Evolutionary conservation across 2,797 vertebrate species (phyloP), one percentile per base, ranked within the genome.

Genomic region (Astyanax mexicanus): DNA sequence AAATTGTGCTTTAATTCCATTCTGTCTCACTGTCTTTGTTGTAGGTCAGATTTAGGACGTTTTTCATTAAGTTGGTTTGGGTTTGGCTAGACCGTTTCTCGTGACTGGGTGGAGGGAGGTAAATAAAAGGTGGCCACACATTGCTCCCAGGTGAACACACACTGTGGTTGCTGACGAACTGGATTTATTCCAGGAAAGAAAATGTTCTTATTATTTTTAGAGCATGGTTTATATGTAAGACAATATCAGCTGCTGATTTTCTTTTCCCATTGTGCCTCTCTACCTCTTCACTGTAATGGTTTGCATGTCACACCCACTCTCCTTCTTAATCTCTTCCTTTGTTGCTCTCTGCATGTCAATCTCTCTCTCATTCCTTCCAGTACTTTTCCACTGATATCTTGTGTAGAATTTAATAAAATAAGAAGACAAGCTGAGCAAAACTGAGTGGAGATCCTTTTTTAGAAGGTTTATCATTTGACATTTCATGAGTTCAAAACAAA

Each of bases 321-420:
- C 25, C 6, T 47, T 69, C 64, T 49, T 51, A 44, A 42, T 27
- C 42, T 45, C 19, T 44, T 49, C 6, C 65, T 62, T 38, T 62
- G 61, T 49, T 44, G n/a, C 19, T 52, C 49, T 52, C 55, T 74
- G 25, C 57, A 42, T 29, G 44, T 62, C 49, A 68, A 12, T 61
- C 21, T 45, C 13, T 12, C 17, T 57, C 19, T 42, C 5, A 2
- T 6, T 15, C n/a, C 23, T 21, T 12, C 11, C 73, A 69, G 76
- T 83, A 79, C 5, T 78, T 78, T 81, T 81, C 75, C 79, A 80
- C 65, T 78, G 35, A 49, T n/a, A 70, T 40, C 57, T 54, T 55
- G 9, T 37, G 66, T 35, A 19, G 68, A 17, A 11, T 12, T 40
- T 4, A 17, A 44, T 69, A 25, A 27, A 52, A 23, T 57, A 42